Evolutionary conservation across 2,888 invertebrate species (phyloP).

Genomic region (Mamestra brassicae): DNA sequence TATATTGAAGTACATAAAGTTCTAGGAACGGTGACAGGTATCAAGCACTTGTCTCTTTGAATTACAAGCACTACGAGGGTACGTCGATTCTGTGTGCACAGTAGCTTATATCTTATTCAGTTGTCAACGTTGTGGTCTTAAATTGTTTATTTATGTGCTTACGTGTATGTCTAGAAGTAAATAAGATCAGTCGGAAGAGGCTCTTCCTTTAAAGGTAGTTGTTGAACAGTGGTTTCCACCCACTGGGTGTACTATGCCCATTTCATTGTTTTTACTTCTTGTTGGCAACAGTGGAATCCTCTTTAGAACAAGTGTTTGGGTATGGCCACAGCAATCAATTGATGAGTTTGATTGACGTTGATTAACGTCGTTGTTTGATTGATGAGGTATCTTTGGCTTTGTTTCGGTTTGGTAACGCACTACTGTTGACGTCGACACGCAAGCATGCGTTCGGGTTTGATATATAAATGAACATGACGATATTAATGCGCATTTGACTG

Average conservation of each 20-base stretch:
- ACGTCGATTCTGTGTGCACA: slow-evolving; percentile 9
- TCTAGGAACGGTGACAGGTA: slow-evolving; percentile 18
- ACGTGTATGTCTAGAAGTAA: not conserved
- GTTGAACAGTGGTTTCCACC: not conserved
- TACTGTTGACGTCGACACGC: no score
- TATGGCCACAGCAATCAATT: not conserved
- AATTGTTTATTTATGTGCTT: not conserved
- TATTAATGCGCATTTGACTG: no score
- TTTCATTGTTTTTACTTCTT: not conserved
- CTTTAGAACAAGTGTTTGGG: not conserved
- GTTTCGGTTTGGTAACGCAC: no score
- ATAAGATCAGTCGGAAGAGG: not conserved
- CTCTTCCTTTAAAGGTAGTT: not conserved
- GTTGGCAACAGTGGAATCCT: not conserved
- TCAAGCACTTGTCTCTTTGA: slow-evolving; percentile 17
- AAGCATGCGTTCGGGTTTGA: no score
- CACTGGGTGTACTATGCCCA: no score
- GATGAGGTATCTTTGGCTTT: no score
- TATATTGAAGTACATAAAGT: slow-evolving; percentile 20
- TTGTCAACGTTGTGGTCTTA: not conserved
- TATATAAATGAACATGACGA: no score
- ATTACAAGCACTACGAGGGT: slow-evolving; percentile 12
- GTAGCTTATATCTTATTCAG: slow-evolving; percentile 31
- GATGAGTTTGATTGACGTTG: not conserved
- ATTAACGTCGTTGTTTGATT: no score